These are phyloP conservation scores for Pseudochaenichthys georgianus DNA, from an alignment of 2,797 vertebrate species.

Conservation along the genomic window DNA sequence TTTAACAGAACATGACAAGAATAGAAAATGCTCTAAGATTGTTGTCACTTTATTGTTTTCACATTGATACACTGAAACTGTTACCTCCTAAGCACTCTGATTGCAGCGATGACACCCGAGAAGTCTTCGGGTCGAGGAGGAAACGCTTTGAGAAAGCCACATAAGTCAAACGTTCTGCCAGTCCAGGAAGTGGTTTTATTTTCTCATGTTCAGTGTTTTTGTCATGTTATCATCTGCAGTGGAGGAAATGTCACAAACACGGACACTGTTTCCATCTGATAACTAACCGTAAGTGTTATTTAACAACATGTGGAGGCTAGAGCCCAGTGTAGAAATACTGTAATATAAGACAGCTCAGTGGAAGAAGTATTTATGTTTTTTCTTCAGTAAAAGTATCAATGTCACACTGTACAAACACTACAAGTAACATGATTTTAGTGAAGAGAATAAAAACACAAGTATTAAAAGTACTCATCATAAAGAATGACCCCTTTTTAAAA, in stretches of 20 bases:
- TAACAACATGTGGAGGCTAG: not conserved
- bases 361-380: not conserved
- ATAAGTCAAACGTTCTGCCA: not conserved
- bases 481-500: too few relatives aligned
- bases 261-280: slow-evolving; percentile 13
- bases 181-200: slow-evolving; percentile 56
- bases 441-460: not conserved
- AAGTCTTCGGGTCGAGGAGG: not conserved
- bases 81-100: not conserved
- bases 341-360: not conserved
- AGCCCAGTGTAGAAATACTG: too few relatives aligned
- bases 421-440: not conserved
- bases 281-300: not conserved
- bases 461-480: not conserved
- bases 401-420: not conserved
- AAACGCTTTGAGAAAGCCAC: not conserved
- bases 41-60: not conserved
- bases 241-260: slow-evolving; percentile 9
- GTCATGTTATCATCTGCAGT: not conserved
- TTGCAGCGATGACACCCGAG: not conserved
- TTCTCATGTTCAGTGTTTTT: not conserved
- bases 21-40: not conserved
- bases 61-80: not conserved
- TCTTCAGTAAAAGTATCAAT: not conserved
- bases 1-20: not conserved